Evolutionary conservation across 2,888 invertebrate species (phyloP).

Genomic region (Cryptocheilus praepositus): DNA sequence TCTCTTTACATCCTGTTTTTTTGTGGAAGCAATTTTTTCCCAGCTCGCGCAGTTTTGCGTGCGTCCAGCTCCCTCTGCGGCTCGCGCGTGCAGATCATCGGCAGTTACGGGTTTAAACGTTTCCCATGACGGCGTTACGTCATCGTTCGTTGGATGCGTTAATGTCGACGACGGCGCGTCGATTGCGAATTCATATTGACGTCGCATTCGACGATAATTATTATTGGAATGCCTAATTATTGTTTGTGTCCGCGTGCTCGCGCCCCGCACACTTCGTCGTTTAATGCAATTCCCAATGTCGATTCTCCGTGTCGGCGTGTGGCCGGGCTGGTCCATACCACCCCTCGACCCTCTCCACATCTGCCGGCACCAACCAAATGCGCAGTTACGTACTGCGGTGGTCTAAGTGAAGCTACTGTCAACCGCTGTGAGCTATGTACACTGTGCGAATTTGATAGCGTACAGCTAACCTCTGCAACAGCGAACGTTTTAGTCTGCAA

Average conservation of each 20-base stretch:
- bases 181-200: constrained; percentile 62
- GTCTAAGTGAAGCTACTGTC: no score
- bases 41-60: no score
- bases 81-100: no score
- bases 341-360: background rate
- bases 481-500: no score
- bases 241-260: constrained; percentile 47
- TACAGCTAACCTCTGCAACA: no score
- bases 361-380: no score
- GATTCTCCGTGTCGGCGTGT: constrained; percentile 40
- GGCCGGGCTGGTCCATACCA: background rate
- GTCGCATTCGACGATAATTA: constrained; percentile 60
- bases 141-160: constrained; percentile 30
- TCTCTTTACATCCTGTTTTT: no score
- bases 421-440: no score
- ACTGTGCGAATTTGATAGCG: no score
- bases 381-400: no score
- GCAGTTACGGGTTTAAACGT: constrained; percentile 8
- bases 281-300: constrained; percentile 57
- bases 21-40: no score
- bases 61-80: no score
- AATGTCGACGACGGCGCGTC: constrained; percentile 45
- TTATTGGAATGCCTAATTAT: constrained; percentile 64
- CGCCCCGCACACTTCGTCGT: constrained; percentile 30
- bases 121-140: constrained; percentile 29